Base-by-base conservation (phyloP, 2,113 vertebrate species). In the Oncorhynchus kisutch region DNA sequence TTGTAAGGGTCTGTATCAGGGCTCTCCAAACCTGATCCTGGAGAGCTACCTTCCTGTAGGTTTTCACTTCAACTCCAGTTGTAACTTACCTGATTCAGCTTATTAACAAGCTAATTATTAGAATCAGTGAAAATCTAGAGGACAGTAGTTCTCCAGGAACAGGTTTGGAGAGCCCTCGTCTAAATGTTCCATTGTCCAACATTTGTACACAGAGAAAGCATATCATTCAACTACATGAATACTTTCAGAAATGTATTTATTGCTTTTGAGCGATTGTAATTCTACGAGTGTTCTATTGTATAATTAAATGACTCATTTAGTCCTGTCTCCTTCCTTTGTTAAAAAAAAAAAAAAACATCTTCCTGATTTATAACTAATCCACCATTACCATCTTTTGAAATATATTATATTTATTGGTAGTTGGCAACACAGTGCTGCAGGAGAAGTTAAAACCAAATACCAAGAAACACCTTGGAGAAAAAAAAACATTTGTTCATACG, bases 371-470 rank as follows among this genome's bases (percentile, higher is more conserved):
- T 80, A 83, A 83, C 54, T 0, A 86, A 24, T 72, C 20, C 12
- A 18, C 75, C 39, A 48, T 70, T 14, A 24, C 72, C 73, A 79
- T 39, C 79, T 31, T 81, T 86, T 88, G 81, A 88, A 93, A 93
- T 93, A 94, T 92, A 94, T 86, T 88, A 82, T 69, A 31, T 76
- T 91, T 92, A 88, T 91, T 90, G 81, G 62, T 71, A 70, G 48
- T 72, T 84, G 66, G 77, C 69, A 85, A 87, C 51, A 78, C 34
- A 69, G 20, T 18, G 70, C 82, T 79, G 79, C 76, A 81, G 90
- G 92, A 92, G 84, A 93, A 84, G 88, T 83, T 80, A 86, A 29
- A 86, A 45, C 82, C 86, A 81, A 72, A 73, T 83, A 85, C 70
- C 74, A 78, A 72, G 69, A 79, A 78, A 70, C 70, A 82, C 45